A percentile compares a stretch with the other conserved stretches of the same genome.
These are phyloP conservation scores for Beroe ovata DNA, from an alignment of 37 sponge, comb jelly and placozoan genomes.

Conservation along the genomic window DNA sequence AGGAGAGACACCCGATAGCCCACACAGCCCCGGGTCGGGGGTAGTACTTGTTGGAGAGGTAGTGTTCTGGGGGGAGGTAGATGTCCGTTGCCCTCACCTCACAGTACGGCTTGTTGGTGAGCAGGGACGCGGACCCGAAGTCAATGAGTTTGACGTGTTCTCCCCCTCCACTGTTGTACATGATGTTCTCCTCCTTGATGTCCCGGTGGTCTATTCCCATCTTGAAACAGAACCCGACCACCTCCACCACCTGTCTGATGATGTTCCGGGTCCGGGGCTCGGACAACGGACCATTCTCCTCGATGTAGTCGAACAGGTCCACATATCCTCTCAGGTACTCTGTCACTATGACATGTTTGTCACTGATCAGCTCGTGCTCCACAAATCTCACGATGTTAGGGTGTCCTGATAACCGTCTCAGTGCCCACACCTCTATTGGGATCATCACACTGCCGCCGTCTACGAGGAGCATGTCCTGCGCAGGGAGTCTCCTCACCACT, in stretches of 20 bases:
- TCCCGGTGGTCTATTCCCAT: conserved; percentile 58
- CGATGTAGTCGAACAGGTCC: conserved; percentile 41
- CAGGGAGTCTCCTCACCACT: not conserved
- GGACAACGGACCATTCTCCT: conserved; percentile 8
- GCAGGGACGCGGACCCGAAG: conserved; percentile 37
- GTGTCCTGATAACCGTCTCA: conserved; percentile 23
- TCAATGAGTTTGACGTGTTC: conserved; percentile 60
- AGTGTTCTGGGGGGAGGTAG: conserved; percentile 57
- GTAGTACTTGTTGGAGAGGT: conserved; percentile 41
- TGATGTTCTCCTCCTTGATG: conserved; percentile 67
- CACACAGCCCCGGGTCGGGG: conserved; percentile 56
- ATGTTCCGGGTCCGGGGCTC: not conserved
- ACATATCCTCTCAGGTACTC: conserved; percentile 17
- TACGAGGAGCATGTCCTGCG: conserved; percentile 1
- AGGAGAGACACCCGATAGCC: conserved; percentile 55
- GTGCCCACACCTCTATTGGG: conserved; percentile 62
- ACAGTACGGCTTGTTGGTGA: not conserved
- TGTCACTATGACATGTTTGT: conserved; percentile 4
- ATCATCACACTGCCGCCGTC: not conserved
- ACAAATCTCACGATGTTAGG: conserved; percentile 9
- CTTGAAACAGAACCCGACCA: conserved; percentile 36
- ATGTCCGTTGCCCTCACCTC: conserved; percentile 2
- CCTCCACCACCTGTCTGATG: conserved; percentile 50
- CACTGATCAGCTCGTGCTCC: conserved; percentile 34
- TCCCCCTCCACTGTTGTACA: conserved; percentile 19